Evolutionary conservation across 92 coral and sea anemone species (phyloP), one percentile per base, ranked within the genome.

Genomic region (Paragorgia papillata): DNA sequence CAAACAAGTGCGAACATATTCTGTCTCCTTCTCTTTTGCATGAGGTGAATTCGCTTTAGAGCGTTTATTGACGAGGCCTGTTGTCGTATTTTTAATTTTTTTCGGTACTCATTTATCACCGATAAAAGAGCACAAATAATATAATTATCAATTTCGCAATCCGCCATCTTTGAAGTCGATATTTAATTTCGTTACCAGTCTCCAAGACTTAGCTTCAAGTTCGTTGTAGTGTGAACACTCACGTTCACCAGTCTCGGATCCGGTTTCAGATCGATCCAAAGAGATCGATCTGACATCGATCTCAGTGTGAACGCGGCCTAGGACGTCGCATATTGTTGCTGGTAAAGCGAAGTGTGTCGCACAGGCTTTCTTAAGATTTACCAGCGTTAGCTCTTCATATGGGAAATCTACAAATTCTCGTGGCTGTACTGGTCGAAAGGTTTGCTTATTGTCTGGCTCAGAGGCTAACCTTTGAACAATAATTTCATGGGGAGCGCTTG

Each of bases 241-340:
- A n/a, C 43, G 43, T 37, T 37, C 43, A 12, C 20, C 73, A 48
- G 43, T 17, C 55, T 65, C 41, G 73, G 10, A 65, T 31, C 32
- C 73, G 73, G 43, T 65, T 6, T 30, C 25, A 37, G 57, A 28
- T 65, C 73, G 48, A 65, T 28, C 43, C 43, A 37, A n/a, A n/a
- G n/a, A n/a, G n/a, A n/a, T n/a, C n/a, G n/a, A n/a, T n/a, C n/a
- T n/a, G n/a, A n/a, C n/a, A n/a, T n/a, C n/a, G n/a, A n/a, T n/a
- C n/a, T n/a, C n/a, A n/a, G n/a, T n/a, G n/a, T n/a, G n/a, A n/a
- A 76, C n/a, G n/a, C n/a, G n/a, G n/a, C n/a, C 71, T 13, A 76
- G 71, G 12, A 75, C 81, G 32, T 75, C 70, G 31, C 71, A 75
- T 40, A 17, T 75, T 48, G 35, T 35, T n/a, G 81, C 37, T 41